Evolutionary conservation across 1,140 invertebrate genomes (phyloP).

Genomic region (Danaus melanippus): DNA sequence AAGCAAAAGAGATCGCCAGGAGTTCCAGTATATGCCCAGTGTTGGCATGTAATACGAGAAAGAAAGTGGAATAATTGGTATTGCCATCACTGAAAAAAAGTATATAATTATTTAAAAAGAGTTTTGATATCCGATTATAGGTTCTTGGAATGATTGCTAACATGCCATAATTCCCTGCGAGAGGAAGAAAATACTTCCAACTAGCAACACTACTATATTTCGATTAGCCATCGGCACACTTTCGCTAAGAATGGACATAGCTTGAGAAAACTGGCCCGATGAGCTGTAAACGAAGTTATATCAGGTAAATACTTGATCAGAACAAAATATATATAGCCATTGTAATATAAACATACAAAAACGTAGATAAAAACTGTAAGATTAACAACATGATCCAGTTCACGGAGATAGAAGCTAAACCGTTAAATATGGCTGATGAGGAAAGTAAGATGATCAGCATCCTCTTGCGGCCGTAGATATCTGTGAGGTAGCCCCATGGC

Average conservation of each 20-base stretch:
- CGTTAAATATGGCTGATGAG: conserved; percentile 26
- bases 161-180: conserved; percentile 44
- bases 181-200: conserved; percentile 37
- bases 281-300: conserved; percentile 17
- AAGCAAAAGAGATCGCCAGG: conserved; percentile 44
- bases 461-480: conserved; percentile 74
- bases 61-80: conserved; percentile 42
- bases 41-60: conserved; percentile 39
- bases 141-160: conserved; percentile 11
- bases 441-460: conserved; percentile 60
- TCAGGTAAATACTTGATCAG: too few relatives aligned
- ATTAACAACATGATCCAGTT: conserved; percentile 53
- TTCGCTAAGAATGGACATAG: conserved; percentile 46
- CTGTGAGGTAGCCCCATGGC: conserved; percentile 82
- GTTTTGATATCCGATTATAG: neutral
- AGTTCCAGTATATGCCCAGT: conserved; percentile 50
- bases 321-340: too few relatives aligned
- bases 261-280: conserved; percentile 34
- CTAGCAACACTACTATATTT: conserved; percentile 28
- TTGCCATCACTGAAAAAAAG: conserved; percentile 39
- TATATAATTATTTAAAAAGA: neutral
- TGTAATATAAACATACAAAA: conserved; percentile 35
- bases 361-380: conserved; percentile 39
- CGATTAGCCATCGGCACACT: conserved; percentile 40
- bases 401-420: conserved; percentile 41